Base-by-base conservation (phyloP, 2,113 vertebrate genomes). In the Brachypteracias leptosomus region DNA sequence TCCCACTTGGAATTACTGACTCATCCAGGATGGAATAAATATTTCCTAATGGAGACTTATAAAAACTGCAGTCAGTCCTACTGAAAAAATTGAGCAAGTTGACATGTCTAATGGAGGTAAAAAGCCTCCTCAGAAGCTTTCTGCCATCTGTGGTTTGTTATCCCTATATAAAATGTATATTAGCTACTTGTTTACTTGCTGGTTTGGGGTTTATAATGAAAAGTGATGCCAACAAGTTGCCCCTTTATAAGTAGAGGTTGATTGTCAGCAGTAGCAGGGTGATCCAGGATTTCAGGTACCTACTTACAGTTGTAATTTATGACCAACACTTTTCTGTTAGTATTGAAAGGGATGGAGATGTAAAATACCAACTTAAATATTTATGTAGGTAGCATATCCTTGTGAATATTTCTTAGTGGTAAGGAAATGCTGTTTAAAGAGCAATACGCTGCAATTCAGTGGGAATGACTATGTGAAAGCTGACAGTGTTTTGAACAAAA, bases 401-500 rank as follows among this genome's bases (percentile, higher is more conserved):
- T 5, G 21, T 79, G 86, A 93, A 42, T 80, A 58, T 62, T 89
- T 93, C 88, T 83, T 40, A 49, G 9, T 81, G 84, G 66, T 85
- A 42, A 82, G 95, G 92, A 90, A 94, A 74, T 63, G 55, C 67
- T 85, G 86, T 85, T 92, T 94, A 77, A 90, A 95, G 93, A 97
- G 85, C 67, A 92, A 78, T 91, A 66, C 67, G 52, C 91, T 92
- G 93, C 77, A 72, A 20, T 95, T 93, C 81, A 71, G 62, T 88
- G 81, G 94, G 79, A 86, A 91, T 76, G 89, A 95, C 94, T 96
- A 16, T 94, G 86, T 94, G 93, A 96, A 96, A 97, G 88, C 96
- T 96, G 96, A 92, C 94, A 88, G n/a, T 95, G 94, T 96, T 93
- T 95, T 91, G 80, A 94, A 80, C 92, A 91, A 95, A 96, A 95